Evolutionary conservation across 2,888 invertebrate genomes (phyloP).

Genomic region (Horisme vitalbata): DNA sequence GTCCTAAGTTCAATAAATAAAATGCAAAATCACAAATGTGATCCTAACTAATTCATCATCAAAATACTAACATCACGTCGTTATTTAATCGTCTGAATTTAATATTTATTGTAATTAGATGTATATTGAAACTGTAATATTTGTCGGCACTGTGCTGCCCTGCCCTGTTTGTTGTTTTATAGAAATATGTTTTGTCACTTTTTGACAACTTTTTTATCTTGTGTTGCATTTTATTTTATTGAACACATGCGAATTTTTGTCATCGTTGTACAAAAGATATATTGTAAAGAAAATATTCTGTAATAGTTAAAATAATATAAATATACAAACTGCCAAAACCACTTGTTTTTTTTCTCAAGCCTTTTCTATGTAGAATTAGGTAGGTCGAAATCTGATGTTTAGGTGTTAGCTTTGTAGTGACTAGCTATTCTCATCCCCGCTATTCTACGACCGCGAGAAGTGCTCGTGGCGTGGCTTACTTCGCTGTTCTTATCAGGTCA

Average conservation of each 20-base stretch:
- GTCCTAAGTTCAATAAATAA: constrained; percentile 20
- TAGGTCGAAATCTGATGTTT: too few species aligned
- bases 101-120: constrained; percentile 28
- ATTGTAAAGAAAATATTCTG: constrained; percentile 73
- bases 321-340: constrained; percentile 74
- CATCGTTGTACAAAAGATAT: constrained; percentile 73
- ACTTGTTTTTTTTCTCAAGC: constrained; percentile 43
- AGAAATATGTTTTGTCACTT: constrained; percentile 58
- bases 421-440: too few species aligned
- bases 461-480: too few species aligned
- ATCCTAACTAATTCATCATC: too few species aligned
- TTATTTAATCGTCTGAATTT: too few species aligned
- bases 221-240: constrained; percentile 78
- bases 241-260: constrained; percentile 66
- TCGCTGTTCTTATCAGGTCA: too few species aligned
- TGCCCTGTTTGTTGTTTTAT: constrained; percentile 43
- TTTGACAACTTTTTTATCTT: constrained; percentile 59
- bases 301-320: constrained; percentile 69
- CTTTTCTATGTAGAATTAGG: too few species aligned
- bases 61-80: too few species aligned
- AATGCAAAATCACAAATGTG: constrained; percentile 11
- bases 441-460: too few species aligned
- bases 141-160: constrained; percentile 38
- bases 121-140: constrained; percentile 42
- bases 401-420: too few species aligned